Percentiles rank a stretch among this genome's conserved stretches.
These are phyloP conservation scores for Hystrix cristata DNA, from an alignment of 2,113 vertebrate genomes.

Conservation along the genomic window DNA sequence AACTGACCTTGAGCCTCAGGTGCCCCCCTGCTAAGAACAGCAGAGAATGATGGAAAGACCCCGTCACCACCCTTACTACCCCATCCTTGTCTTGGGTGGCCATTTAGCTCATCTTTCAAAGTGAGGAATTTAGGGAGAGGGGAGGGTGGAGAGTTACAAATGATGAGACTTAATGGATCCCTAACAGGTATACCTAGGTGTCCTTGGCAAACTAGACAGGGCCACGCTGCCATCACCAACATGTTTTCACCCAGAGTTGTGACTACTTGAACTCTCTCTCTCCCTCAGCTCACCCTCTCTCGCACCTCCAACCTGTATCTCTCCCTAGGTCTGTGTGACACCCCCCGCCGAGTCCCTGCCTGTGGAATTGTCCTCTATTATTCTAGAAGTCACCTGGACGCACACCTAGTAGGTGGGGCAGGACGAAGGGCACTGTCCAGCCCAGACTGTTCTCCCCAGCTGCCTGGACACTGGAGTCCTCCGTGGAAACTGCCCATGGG, in stretches of 20 bases:
- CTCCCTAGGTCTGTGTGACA: background rate
- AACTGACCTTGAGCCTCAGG: background rate
- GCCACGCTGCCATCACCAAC: background rate
- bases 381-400: background rate
- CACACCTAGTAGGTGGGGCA: background rate
- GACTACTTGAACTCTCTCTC: background rate
- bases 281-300: background rate
- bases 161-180: background rate
- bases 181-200: background rate
- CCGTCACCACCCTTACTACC: accelerated
- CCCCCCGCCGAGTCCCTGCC: background rate
- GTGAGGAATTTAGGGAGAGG: background rate
- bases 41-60: background rate
- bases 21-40: background rate
- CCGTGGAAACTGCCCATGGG: background rate
- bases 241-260: background rate
- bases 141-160: background rate
- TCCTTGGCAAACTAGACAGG: background rate
- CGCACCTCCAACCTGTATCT: background rate
- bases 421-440: too few relatives aligned
- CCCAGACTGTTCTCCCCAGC: background rate
- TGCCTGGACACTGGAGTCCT: background rate
- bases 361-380: background rate
- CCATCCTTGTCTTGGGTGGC: accelerated
- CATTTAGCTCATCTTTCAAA: conserved; percentile 11